These are phyloP conservation scores for Xerus rutilus DNA, from an alignment of 2,797 vertebrate species.

Conservation along the genomic window DNA sequence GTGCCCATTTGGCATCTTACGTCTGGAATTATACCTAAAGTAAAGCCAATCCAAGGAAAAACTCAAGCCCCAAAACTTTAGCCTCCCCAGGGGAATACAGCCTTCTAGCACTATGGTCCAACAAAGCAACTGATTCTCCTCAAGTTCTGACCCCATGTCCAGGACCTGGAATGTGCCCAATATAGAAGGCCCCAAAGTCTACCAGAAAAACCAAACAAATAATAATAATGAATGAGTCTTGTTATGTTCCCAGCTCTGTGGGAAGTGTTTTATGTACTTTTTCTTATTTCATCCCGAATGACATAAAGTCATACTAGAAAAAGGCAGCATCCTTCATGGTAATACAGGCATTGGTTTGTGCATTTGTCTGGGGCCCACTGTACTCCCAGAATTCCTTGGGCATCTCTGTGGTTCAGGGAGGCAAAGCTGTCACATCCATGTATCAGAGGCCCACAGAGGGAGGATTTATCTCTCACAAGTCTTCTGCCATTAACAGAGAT, in stretches of 20 bases:
- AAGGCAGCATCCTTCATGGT: background rate
- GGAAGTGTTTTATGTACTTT: background rate
- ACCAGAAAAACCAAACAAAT: slow-evolving; percentile 23
- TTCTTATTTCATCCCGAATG: background rate
- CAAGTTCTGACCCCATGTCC: background rate
- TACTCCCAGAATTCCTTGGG: background rate
- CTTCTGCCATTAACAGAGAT: slow-evolving; percentile 58
- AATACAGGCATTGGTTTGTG: background rate
- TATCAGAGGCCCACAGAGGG: background rate
- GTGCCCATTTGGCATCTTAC: background rate
- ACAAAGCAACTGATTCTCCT: background rate
- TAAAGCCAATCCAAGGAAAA: slow-evolving; percentile 3
- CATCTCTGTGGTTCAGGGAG: background rate
- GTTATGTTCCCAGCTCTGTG: background rate
- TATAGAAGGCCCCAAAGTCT: background rate
- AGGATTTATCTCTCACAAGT: slow-evolving; percentile 33
- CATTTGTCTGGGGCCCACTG: background rate
- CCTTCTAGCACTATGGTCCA: background rate
- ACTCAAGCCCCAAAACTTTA: background rate
- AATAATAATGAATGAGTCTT: slow-evolving; percentile 8
- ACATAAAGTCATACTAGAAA: slow-evolving; percentile 7
- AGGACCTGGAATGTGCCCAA: background rate
- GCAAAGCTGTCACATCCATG: background rate
- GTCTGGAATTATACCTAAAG: background rate
- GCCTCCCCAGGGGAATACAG: background rate